Conservation (phyloP, 2,797 vertebrate species). For the Ispidina picta region DNA sequence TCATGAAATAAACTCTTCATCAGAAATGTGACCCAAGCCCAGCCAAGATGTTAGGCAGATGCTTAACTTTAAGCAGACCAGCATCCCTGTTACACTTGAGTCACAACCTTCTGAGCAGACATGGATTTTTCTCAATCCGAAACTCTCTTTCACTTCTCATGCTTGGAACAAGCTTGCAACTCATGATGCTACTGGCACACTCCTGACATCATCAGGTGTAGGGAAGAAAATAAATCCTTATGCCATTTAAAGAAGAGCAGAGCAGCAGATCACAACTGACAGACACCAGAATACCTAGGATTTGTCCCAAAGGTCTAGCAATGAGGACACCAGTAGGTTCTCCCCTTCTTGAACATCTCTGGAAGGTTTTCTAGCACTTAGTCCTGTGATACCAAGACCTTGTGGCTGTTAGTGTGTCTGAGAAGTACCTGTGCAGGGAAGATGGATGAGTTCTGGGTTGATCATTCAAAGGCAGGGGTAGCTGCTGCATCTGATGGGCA, state of each 20-base stretch:
- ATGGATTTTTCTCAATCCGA: not conserved
- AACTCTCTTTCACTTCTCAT: not conserved
- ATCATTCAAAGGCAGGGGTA: not conserved
- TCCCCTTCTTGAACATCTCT: not conserved
- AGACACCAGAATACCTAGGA: not conserved
- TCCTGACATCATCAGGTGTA: not conserved
- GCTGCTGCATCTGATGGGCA: not conserved
- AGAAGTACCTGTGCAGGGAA: not conserved
- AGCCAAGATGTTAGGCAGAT: conserved; percentile 5
- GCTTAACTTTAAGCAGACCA: not conserved
- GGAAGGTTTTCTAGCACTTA: not conserved
- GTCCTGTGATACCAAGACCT: fast-evolving
- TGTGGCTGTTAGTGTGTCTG: fast-evolving
- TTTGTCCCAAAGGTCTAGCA: not conserved
- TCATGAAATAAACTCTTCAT: conserved; percentile 5
- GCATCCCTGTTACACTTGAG: not conserved
- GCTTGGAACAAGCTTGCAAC: not conserved
- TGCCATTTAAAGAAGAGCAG: not conserved
- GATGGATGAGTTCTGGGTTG: not conserved
- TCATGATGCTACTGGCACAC: not conserved
- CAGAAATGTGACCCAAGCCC: not conserved
- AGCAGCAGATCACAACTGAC: not conserved
- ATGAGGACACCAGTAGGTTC: not conserved
- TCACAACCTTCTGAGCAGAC: not conserved
- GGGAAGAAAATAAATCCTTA: not conserved